Base-by-base conservation (phyloP, 2,888 invertebrate species). In the Drosophila nr. perissopoda region DNA sequence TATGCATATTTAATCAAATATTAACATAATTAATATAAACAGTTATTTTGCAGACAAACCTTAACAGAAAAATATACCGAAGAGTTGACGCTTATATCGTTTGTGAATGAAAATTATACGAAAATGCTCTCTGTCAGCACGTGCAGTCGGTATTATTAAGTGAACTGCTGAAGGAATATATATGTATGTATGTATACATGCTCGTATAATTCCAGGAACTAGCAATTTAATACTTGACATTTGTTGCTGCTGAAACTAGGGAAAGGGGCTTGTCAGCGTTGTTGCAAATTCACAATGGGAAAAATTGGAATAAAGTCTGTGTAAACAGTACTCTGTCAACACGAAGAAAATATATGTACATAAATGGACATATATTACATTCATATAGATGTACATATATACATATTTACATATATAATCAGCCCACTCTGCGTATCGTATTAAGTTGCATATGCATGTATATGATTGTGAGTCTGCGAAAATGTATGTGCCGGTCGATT, bases 381-480 rank as follows among this genome's bases (percentile, higher is more conserved):
- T 51, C 2, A 16, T 34, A 52, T 31, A 16, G 8, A 56, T 27
- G 8, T 53, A 49, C 25, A 18, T 21, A 42, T 6, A 27, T 34
- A 34, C n/a, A 10, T 48, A 33, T 6, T 27, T 64, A 16, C 18
- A 25, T 53, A 61, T 64, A 49, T 58, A 68, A 70, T 74, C 62
- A 74, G 63, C 57, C 49, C 70, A 71, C 56, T 58, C 56, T 62
- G 36, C 40, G 52, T 57, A 46, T 66, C 49, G 65, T 82, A 82
- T 82, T 70, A 70, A 63, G 57, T 81, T 76, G 65, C 76, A 80
- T 70, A 73, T 79, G 68, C 75, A 75, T 75, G 25, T 25, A 46
- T 46, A 25, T 70, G 67, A 76, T 71, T 76, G 70, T 63, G 68
- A 58, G 51, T 72, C 60, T 56, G 72, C 65, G 65, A 65, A 74